Conservation (phyloP, 1,140 invertebrate genomes). For the Agrypnia vestita region DNA sequence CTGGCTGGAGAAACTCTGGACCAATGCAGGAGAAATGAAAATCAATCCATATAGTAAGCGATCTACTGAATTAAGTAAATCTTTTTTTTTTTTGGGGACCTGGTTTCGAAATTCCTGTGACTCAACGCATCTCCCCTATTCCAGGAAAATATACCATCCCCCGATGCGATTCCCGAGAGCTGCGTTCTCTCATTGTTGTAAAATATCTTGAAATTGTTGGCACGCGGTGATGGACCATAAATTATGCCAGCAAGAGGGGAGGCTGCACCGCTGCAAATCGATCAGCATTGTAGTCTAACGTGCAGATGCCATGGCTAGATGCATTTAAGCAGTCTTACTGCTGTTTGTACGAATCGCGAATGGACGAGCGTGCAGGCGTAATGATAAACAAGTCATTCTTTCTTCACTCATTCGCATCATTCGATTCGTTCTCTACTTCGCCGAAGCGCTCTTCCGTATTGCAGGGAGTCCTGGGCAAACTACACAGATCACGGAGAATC, state of each 20-base stretch:
- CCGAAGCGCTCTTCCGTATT: no score
- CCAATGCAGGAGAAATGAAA: no score
- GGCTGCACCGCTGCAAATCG: neutral
- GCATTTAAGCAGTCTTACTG: constrained; percentile 7
- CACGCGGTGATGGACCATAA: neutral
- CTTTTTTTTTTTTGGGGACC: no score
- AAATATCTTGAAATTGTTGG: neutral
- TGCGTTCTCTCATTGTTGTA: constrained; percentile 4
- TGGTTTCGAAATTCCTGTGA: constrained; percentile 1
- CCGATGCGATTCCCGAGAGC: neutral
- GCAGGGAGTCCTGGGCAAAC: no score
- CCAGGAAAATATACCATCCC: neutral
- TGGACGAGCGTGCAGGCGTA: neutral
- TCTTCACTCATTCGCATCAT: no score
- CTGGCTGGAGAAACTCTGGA: no score
- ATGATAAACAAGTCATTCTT: no score
- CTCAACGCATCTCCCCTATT: constrained; percentile 7
- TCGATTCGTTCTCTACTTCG: no score
- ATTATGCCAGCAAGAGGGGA: neutral
- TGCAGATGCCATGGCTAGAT: constrained; percentile 25
- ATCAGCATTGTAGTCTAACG: constrained; percentile 6
- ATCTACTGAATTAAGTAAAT: no score
- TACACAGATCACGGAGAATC: no score
- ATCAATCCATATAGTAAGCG: no score
- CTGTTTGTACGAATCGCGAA: constrained; percentile 10